Conservation (phyloP, 2,888 invertebrate species). For the Papilio demoleus region DNA sequence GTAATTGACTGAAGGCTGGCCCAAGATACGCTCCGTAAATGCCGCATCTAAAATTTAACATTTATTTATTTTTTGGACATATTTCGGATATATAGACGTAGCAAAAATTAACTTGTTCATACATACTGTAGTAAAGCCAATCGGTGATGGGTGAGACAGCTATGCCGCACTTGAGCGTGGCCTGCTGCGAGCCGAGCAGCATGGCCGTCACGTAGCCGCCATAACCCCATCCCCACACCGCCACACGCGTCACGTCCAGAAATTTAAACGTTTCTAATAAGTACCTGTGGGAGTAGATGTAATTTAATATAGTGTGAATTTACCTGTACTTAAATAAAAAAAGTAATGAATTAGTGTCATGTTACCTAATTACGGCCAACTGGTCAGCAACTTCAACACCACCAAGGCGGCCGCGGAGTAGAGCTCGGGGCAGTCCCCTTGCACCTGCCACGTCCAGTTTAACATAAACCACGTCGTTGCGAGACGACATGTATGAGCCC, state of each 20-base stretch:
- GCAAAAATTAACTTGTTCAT: too few relatives aligned
- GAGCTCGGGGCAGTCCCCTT: conserved; percentile 90
- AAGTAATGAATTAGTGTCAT: too few relatives aligned
- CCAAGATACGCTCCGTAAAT: conserved; percentile 97
- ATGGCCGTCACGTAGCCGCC: conserved; percentile 97
- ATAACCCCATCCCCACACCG: conserved; percentile 98
- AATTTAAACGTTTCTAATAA: conserved; percentile 91
- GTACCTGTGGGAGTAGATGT: conserved; percentile 78
- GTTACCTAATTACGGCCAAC: conserved; percentile 90
- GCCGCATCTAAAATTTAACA: conserved; percentile 89
- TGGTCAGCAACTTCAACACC: conserved; percentile 97
- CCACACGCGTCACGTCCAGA: conserved; percentile 93
- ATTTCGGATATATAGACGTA: too few relatives aligned
- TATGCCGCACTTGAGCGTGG: conserved; percentile 95
- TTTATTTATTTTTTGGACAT: not conserved
- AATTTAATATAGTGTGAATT: not conserved
- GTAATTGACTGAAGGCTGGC: conserved; percentile 93
- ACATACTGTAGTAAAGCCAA: conserved; percentile 97
- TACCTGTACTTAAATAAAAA: not conserved
- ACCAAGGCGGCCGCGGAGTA: conserved; percentile 92
- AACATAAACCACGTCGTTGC: conserved; percentile 95
- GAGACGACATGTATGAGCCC: conserved; percentile 96
- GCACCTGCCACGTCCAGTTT: conserved; percentile 96
- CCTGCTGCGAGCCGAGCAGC: conserved; percentile 93
- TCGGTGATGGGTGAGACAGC: conserved; percentile 97